Evolutionary conservation across 2,888 invertebrate species (phyloP).

Genomic region (Erebia ligea): DNA sequence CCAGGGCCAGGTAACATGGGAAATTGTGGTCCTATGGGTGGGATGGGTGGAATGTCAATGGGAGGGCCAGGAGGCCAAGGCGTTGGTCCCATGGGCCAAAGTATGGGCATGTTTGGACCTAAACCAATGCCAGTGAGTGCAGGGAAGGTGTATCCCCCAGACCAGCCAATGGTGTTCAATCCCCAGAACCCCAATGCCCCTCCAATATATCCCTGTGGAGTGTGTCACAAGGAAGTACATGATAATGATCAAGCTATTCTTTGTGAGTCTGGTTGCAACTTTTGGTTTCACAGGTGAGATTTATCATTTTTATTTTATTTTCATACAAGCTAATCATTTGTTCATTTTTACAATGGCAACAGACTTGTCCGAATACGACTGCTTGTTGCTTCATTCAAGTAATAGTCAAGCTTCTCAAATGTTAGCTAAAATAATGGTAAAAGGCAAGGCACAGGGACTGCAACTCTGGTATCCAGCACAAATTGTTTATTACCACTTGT

Average conservation of each 20-base stretch:
- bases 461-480: no score
- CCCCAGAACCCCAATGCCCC: constrained; percentile 99
- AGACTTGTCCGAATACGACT: no score
- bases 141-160: constrained; percentile 96
- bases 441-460: no score
- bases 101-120: constrained; percentile 87
- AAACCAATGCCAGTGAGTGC: constrained; percentile 97
- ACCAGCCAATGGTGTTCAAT: constrained; percentile 99
- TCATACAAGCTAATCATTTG: background rate
- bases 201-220: constrained; percentile 98
- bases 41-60: constrained; percentile 82
- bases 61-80: constrained; percentile 80
- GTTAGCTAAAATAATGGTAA: no score
- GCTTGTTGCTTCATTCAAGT: no score
- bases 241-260: constrained; percentile 99
- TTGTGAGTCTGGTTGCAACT: constrained; percentile 99
- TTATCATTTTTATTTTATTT: background rate
- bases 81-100: constrained; percentile 83
- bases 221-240: constrained; percentile 98
- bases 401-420: no score
- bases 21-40: constrained; percentile 76
- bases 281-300: constrained; percentile 97
- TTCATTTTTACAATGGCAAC: no score
- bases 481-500: no score
- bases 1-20: constrained; percentile 79